These are phyloP conservation scores for Denticeps clupeoides DNA, from an alignment of 2,797 vertebrate genomes.

Conservation along the genomic window DNA sequence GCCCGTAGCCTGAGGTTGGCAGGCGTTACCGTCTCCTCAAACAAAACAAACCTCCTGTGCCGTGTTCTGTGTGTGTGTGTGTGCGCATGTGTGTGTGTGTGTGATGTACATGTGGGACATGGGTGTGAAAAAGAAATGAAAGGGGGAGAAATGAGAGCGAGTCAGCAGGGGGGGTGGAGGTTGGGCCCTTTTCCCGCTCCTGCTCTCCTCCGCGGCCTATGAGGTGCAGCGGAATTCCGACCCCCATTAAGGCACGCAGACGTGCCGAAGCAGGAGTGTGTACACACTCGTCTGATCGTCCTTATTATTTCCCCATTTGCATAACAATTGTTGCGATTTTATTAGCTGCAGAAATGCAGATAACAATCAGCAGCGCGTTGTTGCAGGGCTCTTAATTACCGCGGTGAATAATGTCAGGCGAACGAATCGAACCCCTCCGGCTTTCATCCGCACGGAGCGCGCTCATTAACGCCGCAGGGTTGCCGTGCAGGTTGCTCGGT, in stretches of 20 bases:
- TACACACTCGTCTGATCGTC: slow-evolving; percentile 27
- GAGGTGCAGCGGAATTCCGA: no score
- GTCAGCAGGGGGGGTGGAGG: no score
- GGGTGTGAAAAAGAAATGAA: no score
- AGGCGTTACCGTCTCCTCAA: slow-evolving; percentile 45
- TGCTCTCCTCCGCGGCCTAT: no score
- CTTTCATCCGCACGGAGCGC: slow-evolving; percentile 31
- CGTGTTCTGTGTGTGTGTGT: not conserved
- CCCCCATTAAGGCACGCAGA: no score
- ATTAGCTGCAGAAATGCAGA: slow-evolving; percentile 35
- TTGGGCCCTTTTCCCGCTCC: no score
- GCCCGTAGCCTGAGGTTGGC: slow-evolving; percentile 44
- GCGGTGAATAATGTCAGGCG: slow-evolving; percentile 39
- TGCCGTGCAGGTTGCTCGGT: slow-evolving; percentile 22
- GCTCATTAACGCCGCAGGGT: slow-evolving; percentile 30
- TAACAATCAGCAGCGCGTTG: slow-evolving; percentile 36
- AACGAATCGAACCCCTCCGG: slow-evolving; percentile 39
- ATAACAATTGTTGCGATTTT: slow-evolving; percentile 40
- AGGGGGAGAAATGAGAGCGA: no score
- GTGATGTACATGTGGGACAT: no score
- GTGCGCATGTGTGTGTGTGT: not conserved
- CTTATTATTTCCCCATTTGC: slow-evolving; percentile 41
- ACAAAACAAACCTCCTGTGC: slow-evolving; percentile 14
- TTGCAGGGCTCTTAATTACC: slow-evolving; percentile 41
- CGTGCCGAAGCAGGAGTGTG: not conserved